Percentiles rank a stretch among this genome's conserved stretches.
Conservation (phyloP, 2,888 invertebrate genomes). For the Electrophaes corylata region DNA sequence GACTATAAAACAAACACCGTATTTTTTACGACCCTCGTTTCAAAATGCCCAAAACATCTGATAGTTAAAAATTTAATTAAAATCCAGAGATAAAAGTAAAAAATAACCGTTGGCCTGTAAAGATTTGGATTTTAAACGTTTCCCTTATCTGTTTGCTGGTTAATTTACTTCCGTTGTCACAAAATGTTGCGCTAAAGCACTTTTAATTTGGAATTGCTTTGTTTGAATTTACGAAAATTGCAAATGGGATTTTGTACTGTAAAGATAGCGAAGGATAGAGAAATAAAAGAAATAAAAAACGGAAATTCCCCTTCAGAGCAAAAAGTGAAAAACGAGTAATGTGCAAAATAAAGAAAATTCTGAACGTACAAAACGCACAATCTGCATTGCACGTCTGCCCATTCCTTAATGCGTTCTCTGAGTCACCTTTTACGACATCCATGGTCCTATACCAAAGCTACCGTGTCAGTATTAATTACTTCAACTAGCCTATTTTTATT, state of each 20-base stretch:
- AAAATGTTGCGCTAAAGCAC: conserved; percentile 39
- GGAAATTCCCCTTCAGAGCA: neutral
- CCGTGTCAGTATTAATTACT: no score
- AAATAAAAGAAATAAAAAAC: neutral
- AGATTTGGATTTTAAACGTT: conserved; percentile 31
- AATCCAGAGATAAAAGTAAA: conserved; percentile 32
- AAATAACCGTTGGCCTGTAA: conserved; percentile 30
- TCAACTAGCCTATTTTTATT: no score
- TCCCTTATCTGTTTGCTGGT: conserved; percentile 37
- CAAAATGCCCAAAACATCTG: conserved; percentile 21
- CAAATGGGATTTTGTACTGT: conserved; percentile 30
- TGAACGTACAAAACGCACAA: neutral
- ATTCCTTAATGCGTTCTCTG: no score
- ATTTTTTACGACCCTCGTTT: conserved; percentile 26
- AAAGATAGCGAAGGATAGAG: conserved; percentile 20
- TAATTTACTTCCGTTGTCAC: conserved; percentile 52
- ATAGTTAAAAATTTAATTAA: conserved; percentile 33
- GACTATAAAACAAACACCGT: conserved; percentile 24
- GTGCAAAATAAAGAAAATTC: neutral
- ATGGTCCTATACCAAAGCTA: no score
- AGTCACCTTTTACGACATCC: no score
- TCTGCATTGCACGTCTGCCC: no score
- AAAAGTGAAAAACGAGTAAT: neutral
- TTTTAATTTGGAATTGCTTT: conserved; percentile 49
- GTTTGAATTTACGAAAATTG: conserved; percentile 39